A percentile compares a stretch with the other conserved stretches of the same genome.
phyloP scores from a whole-genome alignment of 2,113 vertebrate species.

The Epinephelus lanceolatus region DNA sequence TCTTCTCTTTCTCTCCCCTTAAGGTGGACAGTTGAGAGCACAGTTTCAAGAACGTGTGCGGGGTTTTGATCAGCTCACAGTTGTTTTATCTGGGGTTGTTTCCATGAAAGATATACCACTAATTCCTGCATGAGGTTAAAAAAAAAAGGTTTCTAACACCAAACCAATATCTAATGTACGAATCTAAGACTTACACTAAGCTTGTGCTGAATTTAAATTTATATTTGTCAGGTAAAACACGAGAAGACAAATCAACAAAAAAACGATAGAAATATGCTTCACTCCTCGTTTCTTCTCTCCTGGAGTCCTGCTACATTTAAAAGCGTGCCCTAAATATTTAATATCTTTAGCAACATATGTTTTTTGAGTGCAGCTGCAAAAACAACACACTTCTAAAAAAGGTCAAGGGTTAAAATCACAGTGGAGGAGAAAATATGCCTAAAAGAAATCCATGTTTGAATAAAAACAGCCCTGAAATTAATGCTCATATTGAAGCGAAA shows the following conservation, averaged over 20 bases:
- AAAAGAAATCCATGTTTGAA: too few species aligned
- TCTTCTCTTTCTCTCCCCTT: constrained; percentile 33
- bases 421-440: neutral
- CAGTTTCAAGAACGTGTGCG: neutral
- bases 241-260: neutral
- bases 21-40: constrained; percentile 66
- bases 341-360: neutral
- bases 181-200: neutral
- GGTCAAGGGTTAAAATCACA: constrained; percentile 3
- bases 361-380: neutral
- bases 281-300: too few species aligned
- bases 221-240: neutral
- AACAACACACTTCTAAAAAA: too few species aligned
- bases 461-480: neutral
- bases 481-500: neutral
- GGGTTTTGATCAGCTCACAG: constrained; percentile 9
- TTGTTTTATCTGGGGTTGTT: neutral
- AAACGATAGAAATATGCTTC: too few species aligned
- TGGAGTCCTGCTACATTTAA: neutral
- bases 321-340: neutral
- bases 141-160: neutral
- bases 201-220: neutral
- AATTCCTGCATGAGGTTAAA: neutral
- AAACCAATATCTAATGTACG: neutral
- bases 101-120: neutral